Conservation (phyloP, 2,888 invertebrate genomes). For the Acronicta leporina region DNA sequence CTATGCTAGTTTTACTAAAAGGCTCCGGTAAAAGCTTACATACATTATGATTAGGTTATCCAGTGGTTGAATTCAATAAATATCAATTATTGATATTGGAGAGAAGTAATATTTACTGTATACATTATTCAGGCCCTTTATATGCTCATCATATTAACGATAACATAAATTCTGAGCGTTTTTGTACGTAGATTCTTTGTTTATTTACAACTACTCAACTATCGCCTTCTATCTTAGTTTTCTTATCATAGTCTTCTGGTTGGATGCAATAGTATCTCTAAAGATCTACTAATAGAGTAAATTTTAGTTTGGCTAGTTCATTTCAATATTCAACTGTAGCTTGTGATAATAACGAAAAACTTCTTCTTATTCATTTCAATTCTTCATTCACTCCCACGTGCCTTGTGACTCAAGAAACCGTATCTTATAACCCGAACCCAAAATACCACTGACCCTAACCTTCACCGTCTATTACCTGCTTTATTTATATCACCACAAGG, state of each 20-base stretch:
- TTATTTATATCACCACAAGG: background rate
- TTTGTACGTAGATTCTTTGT: background rate
- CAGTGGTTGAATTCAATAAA: constrained; percentile 1
- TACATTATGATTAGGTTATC: constrained; percentile 5
- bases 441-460: constrained; percentile 40
- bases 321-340: no score
- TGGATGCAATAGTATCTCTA: no score
- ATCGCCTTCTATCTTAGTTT: no score
- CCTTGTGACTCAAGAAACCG: constrained; percentile 35
- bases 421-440: constrained; percentile 26
- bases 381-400: constrained; percentile 21
- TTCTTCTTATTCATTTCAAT: constrained; percentile 1
- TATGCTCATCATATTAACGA: no score
- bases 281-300: no score
- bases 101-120: constrained; percentile 10
- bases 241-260: no score
- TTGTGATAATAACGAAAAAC: no score
- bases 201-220: no score
- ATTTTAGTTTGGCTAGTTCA: no score
- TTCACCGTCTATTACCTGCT: constrained; percentile 7
- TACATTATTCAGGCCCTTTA: background rate
- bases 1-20: constrained; percentile 6
- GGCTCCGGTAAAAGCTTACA: background rate
- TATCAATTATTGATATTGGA: constrained; percentile 17
- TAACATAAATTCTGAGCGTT: no score